phyloP scores from a whole-genome alignment of 1,140 invertebrate species.

The Tetraneura akinire region DNA sequence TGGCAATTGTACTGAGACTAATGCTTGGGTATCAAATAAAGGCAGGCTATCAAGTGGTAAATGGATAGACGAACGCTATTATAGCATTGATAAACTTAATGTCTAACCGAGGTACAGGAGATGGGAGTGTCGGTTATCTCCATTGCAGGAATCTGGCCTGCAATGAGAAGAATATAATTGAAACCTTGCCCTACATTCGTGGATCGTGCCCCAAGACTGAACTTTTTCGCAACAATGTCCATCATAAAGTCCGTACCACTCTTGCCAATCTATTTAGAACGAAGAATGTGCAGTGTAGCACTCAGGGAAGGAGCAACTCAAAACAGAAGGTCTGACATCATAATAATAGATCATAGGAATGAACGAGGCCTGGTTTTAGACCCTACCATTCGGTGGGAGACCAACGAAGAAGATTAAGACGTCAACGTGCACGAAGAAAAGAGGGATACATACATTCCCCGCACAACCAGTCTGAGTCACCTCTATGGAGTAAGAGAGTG shows the following conservation, averaged over 20 bases:
- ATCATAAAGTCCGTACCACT: background rate
- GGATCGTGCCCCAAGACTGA: conserved; percentile 3
- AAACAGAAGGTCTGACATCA: background rate
- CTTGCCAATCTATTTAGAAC: background rate
- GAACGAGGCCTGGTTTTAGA: conserved; percentile 16
- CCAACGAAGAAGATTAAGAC: background rate
- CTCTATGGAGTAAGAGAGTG: background rate
- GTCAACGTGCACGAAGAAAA: conserved; percentile 2
- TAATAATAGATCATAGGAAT: background rate
- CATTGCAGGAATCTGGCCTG: conserved; percentile 25
- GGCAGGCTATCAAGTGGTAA: background rate
- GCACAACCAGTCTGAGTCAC: background rate
- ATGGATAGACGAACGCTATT: conserved; percentile 18
- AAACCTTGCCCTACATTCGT: conserved; percentile 16
- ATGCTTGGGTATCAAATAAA: conserved; percentile 22
- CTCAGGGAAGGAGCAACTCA: background rate
- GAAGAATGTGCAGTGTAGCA: background rate
- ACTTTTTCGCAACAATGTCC: background rate
- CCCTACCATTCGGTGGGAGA: conserved; percentile 3
- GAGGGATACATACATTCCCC: background rate
- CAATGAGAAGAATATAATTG: conserved; percentile 31
- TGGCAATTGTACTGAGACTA: background rate
- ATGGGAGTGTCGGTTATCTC: background rate
- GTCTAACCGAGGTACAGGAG: conserved; percentile 23
- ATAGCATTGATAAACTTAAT: background rate